Evolutionary conservation across 2,888 invertebrate species (phyloP), one percentile per base, ranked within the genome.

Genomic region (Ectemnius continuus): DNA sequence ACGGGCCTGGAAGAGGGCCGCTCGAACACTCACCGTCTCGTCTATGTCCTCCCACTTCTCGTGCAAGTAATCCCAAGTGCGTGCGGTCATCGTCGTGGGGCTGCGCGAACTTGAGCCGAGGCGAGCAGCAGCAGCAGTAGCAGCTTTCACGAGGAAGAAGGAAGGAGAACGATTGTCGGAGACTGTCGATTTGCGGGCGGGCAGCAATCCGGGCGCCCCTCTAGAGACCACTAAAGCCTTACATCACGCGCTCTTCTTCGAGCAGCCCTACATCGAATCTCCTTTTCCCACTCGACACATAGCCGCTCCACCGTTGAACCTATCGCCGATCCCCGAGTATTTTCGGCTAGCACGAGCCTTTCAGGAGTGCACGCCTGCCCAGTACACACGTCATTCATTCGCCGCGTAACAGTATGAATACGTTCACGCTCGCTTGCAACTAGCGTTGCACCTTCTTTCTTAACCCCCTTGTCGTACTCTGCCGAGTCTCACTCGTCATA

Each of bases 1-100:
- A 70, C 26, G 18, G 47, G 6, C 52, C n/a, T 16, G 16, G 52
- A 5, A 16, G 62, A 14, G 23, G 45, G n/a, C n/a, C n/a, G n/a
- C 6, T 18, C 46, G n/a, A 13, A 20, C 18, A 70, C 90, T 90
- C 84, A 90, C 90, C 78, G 85, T 47, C 65, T 79, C 79, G 47
- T 85, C 86, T 73, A 90, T 87, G 77, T 89, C 83, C 67, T 90
- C 89, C 90, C 90, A 90, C 83, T 88, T 90, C 74, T 89, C 90
- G 47, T 75, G 79, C 47, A 89, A 70, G 81, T 89, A 88, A 79
- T 89, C 84, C 87, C 89, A 88, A 4, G 62, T 78, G 64, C 83
- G 82, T 61, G 87, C 86, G 26, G 86, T 87, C 89, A 90, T 90
- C 47, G 18, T 90, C 47, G 18, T 16, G 45, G n/a, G 23, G 45